These are phyloP conservation scores for Zaprionus africanus DNA, from an alignment of 1,140 invertebrate species.

Conservation along the genomic window DNA sequence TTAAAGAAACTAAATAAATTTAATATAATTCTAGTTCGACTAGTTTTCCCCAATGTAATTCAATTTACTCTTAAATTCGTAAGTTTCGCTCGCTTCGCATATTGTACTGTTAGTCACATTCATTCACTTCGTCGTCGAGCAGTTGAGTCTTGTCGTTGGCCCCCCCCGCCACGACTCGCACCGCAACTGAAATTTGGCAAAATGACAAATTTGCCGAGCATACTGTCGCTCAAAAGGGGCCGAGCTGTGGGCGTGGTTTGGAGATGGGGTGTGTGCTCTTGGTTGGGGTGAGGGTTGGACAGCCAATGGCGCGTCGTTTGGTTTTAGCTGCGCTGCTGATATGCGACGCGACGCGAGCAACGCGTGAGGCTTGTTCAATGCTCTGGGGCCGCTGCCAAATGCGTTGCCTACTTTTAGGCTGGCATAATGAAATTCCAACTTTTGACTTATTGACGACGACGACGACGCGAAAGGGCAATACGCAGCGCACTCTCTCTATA, in stretches of 20 bases:
- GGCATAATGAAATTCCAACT: slow-evolving; percentile 84
- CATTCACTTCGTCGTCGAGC: slow-evolving; percentile 27
- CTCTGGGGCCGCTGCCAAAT: slow-evolving; percentile 50
- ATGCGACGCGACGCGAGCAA: slow-evolving; percentile 14
- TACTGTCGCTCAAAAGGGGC: slow-evolving; percentile 56
- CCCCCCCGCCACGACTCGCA: slow-evolving; percentile 34
- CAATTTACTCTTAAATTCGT: background rate
- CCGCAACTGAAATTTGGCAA: slow-evolving; percentile 74
- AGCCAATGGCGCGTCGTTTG: slow-evolving; percentile 67
- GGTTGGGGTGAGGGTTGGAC: slow-evolving; percentile 16
- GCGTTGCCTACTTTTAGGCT: slow-evolving; percentile 79
- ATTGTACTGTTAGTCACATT: slow-evolving; percentile 23
- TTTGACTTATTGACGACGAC: slow-evolving; percentile 84
- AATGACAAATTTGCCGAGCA: slow-evolving; percentile 80
- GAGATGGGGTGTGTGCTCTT: background rate
- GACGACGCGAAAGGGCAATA: slow-evolving; percentile 18
- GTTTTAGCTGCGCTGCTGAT: slow-evolving; percentile 60
- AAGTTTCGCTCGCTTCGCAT: background rate
- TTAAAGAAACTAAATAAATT: background rate
- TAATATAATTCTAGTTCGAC: background rate
- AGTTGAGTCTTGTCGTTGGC: slow-evolving; percentile 29
- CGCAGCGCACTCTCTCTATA: background rate
- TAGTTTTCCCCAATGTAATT: background rate
- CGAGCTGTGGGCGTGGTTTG: slow-evolving; percentile 33
- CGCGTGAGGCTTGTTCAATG: slow-evolving; percentile 18